phyloP scores from a whole-genome alignment of 2,888 invertebrate genomes.

The Hyposoter didymator region DNA sequence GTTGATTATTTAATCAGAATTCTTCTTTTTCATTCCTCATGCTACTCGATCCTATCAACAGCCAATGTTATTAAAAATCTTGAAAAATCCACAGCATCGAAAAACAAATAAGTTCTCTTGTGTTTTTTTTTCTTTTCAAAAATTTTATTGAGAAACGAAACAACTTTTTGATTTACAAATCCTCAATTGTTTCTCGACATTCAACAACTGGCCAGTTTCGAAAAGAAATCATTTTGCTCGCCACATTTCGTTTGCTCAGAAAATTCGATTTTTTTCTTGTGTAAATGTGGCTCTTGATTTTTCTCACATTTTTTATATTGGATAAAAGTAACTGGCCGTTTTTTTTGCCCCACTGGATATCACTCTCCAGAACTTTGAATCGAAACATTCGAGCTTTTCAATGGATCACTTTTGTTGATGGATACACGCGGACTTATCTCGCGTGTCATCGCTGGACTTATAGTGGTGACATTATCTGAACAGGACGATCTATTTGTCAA shows the following conservation, averaged over 20 bases:
- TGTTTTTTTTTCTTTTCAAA: not conserved
- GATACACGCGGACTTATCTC: conserved; percentile 51
- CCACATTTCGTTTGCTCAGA: not conserved
- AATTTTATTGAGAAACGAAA: not conserved
- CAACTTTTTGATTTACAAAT: not conserved
- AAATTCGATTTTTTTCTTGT: not conserved
- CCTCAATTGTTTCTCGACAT: not conserved
- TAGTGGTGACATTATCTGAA: conserved; percentile 55
- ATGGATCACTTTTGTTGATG: conserved; percentile 57
- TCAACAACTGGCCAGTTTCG: not conserved
- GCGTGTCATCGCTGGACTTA: conserved; percentile 35
- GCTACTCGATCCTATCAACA: not conserved
- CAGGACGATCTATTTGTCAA: conserved; percentile 56
- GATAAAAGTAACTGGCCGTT: not conserved
- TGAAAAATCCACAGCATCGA: not conserved
- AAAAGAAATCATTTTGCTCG: not conserved
- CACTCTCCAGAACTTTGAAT: conserved; percentile 18
- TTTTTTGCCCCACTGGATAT: not conserved
- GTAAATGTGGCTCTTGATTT: not conserved
- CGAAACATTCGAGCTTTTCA: conserved; percentile 28
- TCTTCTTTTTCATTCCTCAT: conserved; percentile 1
- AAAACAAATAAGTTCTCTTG: not conserved
- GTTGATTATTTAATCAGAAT: conserved; percentile 50
- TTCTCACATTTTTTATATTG: not conserved
- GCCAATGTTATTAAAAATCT: not conserved